phyloP scores from a whole-genome alignment of 1,140 invertebrate species.

The Ips typographus region DNA sequence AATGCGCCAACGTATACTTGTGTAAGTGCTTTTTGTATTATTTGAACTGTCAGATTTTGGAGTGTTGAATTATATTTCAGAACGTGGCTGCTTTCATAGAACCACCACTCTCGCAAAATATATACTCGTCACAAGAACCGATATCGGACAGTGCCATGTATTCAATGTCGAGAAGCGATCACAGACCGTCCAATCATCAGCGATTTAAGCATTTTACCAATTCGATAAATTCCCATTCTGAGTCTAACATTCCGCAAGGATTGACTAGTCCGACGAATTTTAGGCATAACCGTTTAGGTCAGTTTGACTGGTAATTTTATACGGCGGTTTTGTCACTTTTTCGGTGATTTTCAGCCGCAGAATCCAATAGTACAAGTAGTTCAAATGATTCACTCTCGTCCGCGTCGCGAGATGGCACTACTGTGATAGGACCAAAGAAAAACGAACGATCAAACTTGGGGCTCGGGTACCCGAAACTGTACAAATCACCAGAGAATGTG shows the following conservation, averaged over 20 bases:
- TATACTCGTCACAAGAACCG: slow-evolving; percentile 51
- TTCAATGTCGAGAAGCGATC: slow-evolving; percentile 44
- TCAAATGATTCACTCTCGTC: slow-evolving; percentile 74
- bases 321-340: too few species aligned
- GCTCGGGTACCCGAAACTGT: slow-evolving; percentile 48
- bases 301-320: neutral
- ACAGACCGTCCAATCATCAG: slow-evolving; percentile 40
- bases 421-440: slow-evolving; percentile 40
- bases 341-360: slow-evolving; percentile 17
- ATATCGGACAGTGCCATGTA: slow-evolving; percentile 42
- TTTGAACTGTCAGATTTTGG: neutral
- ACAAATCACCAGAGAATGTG: slow-evolving; percentile 51
- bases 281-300: slow-evolving; percentile 44
- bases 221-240: slow-evolving; percentile 47
- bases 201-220: slow-evolving; percentile 37
- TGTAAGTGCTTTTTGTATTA: slow-evolving; percentile 37
- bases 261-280: slow-evolving; percentile 47
- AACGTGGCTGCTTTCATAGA: slow-evolving; percentile 42
- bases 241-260: slow-evolving; percentile 49
- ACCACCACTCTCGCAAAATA: slow-evolving; percentile 38
- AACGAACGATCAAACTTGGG: slow-evolving; percentile 44
- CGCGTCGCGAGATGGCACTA: slow-evolving; percentile 53
- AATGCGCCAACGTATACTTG: slow-evolving; percentile 33
- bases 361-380: slow-evolving; percentile 63
- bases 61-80: slow-evolving; percentile 23